Percentiles rank a stretch among this genome's conserved stretches.
Evolutionary conservation across 2,888 invertebrate genomes (phyloP).

Genomic region (Netelia virgata): DNA sequence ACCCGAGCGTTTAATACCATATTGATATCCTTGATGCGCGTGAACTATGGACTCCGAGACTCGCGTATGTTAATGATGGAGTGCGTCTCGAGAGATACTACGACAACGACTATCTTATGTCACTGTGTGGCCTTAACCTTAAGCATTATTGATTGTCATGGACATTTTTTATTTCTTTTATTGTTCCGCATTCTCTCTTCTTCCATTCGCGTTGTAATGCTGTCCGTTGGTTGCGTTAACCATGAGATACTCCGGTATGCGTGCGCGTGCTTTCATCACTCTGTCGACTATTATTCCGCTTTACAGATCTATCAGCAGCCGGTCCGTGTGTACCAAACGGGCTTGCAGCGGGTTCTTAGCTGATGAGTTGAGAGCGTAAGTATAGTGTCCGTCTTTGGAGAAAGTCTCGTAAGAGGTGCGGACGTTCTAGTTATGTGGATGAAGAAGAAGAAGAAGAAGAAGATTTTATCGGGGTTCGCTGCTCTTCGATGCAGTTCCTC

Average conservation of each 20-base stretch:
- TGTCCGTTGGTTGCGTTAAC: neutral
- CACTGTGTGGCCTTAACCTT: conserved; percentile 55
- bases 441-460: conserved; percentile 31
- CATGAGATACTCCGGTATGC: neutral
- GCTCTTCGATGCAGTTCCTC: neutral
- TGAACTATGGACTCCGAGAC: conserved; percentile 9
- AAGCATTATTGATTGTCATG: conserved; percentile 54
- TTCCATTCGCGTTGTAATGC: neutral
- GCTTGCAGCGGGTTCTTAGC: conserved; percentile 2
- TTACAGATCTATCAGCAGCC: conserved; percentile 30
- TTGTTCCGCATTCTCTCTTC: conserved; percentile 8
- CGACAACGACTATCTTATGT: conserved; percentile 62
- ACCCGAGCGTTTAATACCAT: neutral
- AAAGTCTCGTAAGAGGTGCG: conserved; percentile 52
- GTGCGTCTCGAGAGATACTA: conserved; percentile 51
- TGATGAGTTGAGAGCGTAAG: conserved; percentile 42
- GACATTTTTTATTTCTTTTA: conserved; percentile 43
- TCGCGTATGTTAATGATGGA: conserved; percentile 61
- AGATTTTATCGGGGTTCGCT: conserved; percentile 43
- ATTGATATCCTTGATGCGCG: conserved; percentile 42
- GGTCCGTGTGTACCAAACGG: neutral
- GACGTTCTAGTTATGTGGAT: conserved; percentile 55
- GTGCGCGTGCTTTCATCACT: conserved; percentile 28
- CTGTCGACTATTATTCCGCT: conserved; percentile 36
- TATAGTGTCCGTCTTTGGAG: conserved; percentile 45